Conservation (phyloP, 64 coral and sea anemone genomes). For the Hydrozoanthus tunicans region DNA sequence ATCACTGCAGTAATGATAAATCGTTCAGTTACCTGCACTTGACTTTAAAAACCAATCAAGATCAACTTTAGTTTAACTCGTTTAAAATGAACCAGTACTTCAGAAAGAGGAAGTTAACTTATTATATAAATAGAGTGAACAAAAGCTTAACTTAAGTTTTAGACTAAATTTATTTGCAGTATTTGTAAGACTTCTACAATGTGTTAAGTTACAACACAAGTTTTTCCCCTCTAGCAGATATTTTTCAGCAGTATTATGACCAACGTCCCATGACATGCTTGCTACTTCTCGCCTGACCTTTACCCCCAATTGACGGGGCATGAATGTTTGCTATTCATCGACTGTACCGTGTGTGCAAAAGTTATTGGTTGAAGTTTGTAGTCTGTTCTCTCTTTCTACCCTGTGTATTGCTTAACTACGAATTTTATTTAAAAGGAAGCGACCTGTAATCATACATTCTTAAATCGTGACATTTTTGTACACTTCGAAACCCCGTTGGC, state of each 20-base stretch:
- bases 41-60: background rate
- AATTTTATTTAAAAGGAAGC: background rate
- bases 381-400: slow-evolving; percentile 27
- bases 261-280: slow-evolving; percentile 1
- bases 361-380: background rate
- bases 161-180: background rate
- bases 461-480: slow-evolving; percentile 6
- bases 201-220: no score
- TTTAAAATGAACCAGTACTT: background rate
- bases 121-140: background rate
- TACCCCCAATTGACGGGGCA: background rate
- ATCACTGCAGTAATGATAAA: background rate
- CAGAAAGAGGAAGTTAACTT: background rate
- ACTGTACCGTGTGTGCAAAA: slow-evolving; percentile 2
- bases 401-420: background rate
- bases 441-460: background rate
- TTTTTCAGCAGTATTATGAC: background rate
- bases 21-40: background rate
- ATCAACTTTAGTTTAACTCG: background rate
- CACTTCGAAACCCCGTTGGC: slow-evolving; percentile 22
- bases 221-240: background rate
- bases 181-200: background rate
- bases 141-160: background rate
- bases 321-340: background rate
- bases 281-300: slow-evolving; percentile 19